Base-by-base conservation (phyloP, 1,140 invertebrate genomes). In the Choristoneura fumiferana region DNA sequence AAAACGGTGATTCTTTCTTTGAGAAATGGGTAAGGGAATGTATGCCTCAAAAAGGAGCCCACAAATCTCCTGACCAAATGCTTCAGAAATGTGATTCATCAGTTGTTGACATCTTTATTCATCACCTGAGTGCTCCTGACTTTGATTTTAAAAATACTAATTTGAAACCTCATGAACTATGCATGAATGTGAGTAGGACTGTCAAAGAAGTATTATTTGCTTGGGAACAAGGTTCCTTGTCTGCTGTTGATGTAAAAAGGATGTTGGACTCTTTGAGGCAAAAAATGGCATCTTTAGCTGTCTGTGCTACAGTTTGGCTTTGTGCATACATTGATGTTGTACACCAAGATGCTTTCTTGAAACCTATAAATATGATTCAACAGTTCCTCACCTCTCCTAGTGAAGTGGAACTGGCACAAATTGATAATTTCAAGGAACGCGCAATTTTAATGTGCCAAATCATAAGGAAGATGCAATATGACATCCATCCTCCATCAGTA, bases 1-100 rank as follows among this genome's bases (percentile, higher is more conserved):
- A 95, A 73, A 92, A 92, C 55, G 94, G 94, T 4, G 95, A 97
- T 71, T 96, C 96, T 0, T 97, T 98, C 76, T 97, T 98, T 79
- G 96, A 97, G 69, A 94, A 96, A 69, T 99, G 97, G 97, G 94
- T 96, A 4, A 92, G 93, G n/a, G 94, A 96, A 35, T 98, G 96
- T 81, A 95, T 98, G 93, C 94, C 96, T 0, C 96, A 98, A 74
- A 92, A 94, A 62, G 95, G 96, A 14, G 93, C 94, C 66, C 94
- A 96, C 1, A 98, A 98, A 84, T 96, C 95, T 53, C 95, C 95
- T 0, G 94, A 96, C 52, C 93, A 94, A 69, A 94, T 97, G 76
- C 71, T 96, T 0, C 92, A 93, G 40, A 93, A 94, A 34, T 93
- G 95, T 67, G 97, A 98, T 78, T 91, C 93, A 17, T 89, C 89